Percentiles rank a stretch among this genome's conserved stretches.
Conservation (phyloP, 2,113 vertebrate genomes). For the Gymnocephalus cernua region DNA sequence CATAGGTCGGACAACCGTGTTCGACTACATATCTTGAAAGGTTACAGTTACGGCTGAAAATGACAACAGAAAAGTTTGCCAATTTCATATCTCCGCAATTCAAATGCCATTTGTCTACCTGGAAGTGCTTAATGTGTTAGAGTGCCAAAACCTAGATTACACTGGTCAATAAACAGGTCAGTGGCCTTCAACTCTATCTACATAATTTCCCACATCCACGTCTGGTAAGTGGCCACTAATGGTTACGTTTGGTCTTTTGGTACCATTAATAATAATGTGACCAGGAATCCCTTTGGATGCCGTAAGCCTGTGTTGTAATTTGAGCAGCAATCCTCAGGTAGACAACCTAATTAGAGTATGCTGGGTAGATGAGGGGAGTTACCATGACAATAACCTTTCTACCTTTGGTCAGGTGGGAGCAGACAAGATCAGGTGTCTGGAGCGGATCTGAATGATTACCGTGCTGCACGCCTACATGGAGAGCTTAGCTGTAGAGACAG, state of each 20-base stretch:
- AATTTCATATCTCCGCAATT: too few relatives aligned
- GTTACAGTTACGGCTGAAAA: too few relatives aligned
- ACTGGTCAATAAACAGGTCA: neutral
- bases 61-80: too few relatives aligned
- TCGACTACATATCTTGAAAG: too few relatives aligned
- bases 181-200: neutral
- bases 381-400: conserved; percentile 43
- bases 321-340: neutral
- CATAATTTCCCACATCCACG: neutral
- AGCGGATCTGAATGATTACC: conserved; percentile 29
- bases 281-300: conserved; percentile 1
- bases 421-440: conserved; percentile 45
- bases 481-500: neutral
- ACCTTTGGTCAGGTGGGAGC: conserved; percentile 45
- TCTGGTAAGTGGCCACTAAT: neutral
- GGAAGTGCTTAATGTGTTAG: too few relatives aligned
- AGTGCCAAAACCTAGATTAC: neutral
- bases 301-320: neutral
- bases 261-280: conserved; percentile 7
- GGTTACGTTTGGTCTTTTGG: neutral
- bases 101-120: too few relatives aligned
- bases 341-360: conserved; percentile 39
- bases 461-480: neutral
- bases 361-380: conserved; percentile 27
- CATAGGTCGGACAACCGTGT: too few relatives aligned